Evolutionary conservation across 2,113 vertebrate genomes (phyloP).

Genomic region (Zootoca vivipara): DNA sequence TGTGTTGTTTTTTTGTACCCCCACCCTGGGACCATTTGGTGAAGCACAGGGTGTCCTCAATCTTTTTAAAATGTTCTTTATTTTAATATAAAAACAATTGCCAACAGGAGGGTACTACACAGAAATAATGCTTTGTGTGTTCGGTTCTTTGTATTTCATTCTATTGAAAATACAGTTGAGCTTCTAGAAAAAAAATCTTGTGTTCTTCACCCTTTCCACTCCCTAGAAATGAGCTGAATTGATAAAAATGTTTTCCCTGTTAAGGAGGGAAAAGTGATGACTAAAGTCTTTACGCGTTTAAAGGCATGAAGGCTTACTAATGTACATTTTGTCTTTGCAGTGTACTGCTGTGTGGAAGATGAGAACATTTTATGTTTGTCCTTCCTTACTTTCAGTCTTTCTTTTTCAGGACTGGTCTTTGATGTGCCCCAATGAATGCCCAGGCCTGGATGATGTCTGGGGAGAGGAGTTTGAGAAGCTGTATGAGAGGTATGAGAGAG

Average conservation of each 20-base stretch:
- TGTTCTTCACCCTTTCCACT: no score
- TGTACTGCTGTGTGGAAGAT: not conserved
- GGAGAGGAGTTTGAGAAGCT: conserved; percentile 96
- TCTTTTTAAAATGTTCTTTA: rapidly evolving
- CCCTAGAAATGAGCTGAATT: rapidly evolving
- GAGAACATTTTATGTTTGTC: not conserved
- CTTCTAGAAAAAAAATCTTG: not conserved
- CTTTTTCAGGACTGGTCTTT: conserved; percentile 91
- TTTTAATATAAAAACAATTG: not conserved
- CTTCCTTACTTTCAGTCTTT: not conserved
- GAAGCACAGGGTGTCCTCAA: no score
- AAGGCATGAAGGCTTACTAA: not conserved
- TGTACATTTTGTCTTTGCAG: not conserved
- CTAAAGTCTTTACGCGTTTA: no score
- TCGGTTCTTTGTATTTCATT: rapidly evolving
- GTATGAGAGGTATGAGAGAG: conserved; percentile 82
- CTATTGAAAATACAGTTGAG: not conserved
- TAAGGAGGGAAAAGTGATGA: no score
- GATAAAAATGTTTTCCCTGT: rapidly evolving
- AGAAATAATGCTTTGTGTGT: not conserved
- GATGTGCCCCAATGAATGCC: conserved; percentile 95
- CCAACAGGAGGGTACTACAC: not conserved
- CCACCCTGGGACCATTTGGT: no score
- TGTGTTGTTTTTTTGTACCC: no score
- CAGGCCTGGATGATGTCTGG: conserved; percentile 93